phyloP scores from a whole-genome alignment of 2,113 vertebrate species.

The Atractosteus spatula region DNA sequence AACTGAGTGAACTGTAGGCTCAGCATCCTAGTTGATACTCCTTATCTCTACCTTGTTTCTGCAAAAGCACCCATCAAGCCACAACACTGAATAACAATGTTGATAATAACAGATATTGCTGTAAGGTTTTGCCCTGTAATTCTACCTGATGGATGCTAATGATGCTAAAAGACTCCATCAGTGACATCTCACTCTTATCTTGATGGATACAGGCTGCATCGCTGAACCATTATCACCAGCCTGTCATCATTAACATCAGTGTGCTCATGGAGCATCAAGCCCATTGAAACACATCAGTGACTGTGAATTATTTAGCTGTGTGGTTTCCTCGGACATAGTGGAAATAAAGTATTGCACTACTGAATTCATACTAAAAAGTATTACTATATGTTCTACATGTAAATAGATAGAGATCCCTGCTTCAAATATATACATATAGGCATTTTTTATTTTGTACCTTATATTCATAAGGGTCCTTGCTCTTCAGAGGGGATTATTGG shows the following conservation, averaged over 20 bases:
- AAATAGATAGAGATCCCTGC: too few species aligned
- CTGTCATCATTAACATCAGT: constrained; percentile 59
- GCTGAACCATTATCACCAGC: constrained; percentile 51
- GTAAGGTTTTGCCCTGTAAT: constrained; percentile 56
- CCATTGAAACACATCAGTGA: constrained; percentile 57
- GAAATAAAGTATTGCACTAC: constrained; percentile 18
- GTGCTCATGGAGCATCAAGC: constrained; percentile 55
- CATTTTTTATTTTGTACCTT: too few species aligned
- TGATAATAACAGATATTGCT: constrained; percentile 47
- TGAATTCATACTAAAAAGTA: too few species aligned
- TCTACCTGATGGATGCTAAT: constrained; percentile 61
- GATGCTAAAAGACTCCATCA: constrained; percentile 52
- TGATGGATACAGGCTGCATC: constrained; percentile 54
- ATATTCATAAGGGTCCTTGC: background rate
- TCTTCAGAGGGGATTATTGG: background rate
- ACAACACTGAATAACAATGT: constrained; percentile 17
- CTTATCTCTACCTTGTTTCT: constrained; percentile 36
- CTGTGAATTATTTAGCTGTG: constrained; percentile 55
- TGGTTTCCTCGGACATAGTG: constrained; percentile 34
- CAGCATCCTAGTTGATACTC: constrained; percentile 13
- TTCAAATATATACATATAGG: too few species aligned
- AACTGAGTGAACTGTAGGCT: background rate
- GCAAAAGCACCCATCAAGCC: constrained; percentile 24
- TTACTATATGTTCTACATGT: too few species aligned
- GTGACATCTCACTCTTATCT: constrained; percentile 59